These are phyloP conservation scores for Silurus meridionalis DNA, from an alignment of 2,113 vertebrate genomes.

Conservation along the genomic window DNA sequence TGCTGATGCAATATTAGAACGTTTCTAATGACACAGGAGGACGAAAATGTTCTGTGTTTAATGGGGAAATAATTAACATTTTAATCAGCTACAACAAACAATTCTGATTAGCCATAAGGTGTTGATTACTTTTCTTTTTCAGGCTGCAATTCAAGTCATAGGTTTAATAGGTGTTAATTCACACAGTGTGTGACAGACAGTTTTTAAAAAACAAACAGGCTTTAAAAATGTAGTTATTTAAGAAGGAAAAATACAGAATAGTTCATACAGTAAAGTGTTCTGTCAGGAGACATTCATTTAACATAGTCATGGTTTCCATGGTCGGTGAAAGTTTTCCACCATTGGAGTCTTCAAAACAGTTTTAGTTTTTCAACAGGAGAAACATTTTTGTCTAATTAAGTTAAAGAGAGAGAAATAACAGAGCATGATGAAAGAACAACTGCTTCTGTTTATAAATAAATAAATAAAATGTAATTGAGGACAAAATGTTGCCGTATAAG, in stretches of 20 bases:
- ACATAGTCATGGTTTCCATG: background rate
- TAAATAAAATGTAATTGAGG: background rate
- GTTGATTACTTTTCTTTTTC: background rate
- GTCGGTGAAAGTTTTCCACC: background rate
- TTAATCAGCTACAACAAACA: background rate
- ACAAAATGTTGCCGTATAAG: background rate
- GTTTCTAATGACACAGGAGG: background rate
- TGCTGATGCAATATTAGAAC: background rate
- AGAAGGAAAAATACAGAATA: background rate
- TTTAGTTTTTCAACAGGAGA: background rate
- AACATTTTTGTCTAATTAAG: background rate
- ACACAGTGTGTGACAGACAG: background rate
- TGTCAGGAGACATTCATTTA: background rate
- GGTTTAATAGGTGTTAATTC: background rate
- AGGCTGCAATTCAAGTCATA: background rate
- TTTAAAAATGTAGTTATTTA: background rate
- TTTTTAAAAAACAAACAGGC: background rate
- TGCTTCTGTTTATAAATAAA: background rate
- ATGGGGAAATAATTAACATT: background rate
- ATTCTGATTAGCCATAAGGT: background rate
- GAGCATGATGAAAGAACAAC: background rate
- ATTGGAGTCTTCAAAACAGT: background rate
- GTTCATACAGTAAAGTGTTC: background rate
- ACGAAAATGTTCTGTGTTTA: background rate
- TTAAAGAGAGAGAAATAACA: background rate